Evolutionary conservation across 37 sponge, comb jelly and placozoan genomes (phyloP).

Genomic region (Aplysina aerophoba): DNA sequence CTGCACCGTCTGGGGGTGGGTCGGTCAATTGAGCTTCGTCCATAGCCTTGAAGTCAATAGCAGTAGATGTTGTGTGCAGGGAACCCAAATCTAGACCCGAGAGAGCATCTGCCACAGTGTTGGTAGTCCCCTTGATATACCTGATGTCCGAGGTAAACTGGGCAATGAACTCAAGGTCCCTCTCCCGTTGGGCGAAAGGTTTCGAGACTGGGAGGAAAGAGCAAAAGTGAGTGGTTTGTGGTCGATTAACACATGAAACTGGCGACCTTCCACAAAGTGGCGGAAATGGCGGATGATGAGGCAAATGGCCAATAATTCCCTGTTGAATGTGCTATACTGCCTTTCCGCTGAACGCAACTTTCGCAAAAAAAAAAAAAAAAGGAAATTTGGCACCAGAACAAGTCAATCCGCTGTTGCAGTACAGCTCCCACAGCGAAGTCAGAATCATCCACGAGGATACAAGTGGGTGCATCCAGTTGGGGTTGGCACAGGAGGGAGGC

Average conservation of each 20-base stretch:
- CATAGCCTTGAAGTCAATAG: conserved; percentile 46
- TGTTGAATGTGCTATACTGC: conserved; percentile 52
- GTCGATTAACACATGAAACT: conserved; percentile 44
- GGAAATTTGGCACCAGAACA: no score
- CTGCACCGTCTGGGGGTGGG: background rate
- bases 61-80: background rate
- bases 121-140: conserved; percentile 26
- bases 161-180: conserved; percentile 47
- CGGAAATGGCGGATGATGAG: conserved; percentile 44
- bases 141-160: conserved; percentile 49
- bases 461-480: no score
- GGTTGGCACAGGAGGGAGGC: no score
- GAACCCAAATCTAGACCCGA: conserved; percentile 33
- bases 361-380: no score
- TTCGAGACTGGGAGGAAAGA: background rate
- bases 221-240: conserved; percentile 51
- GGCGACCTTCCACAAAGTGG: conserved; percentile 45
- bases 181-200: conserved; percentile 33
- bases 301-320: conserved; percentile 52
- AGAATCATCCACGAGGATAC: no score
- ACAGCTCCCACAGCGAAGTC: no score
- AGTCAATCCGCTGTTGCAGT: no score
- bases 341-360: conserved; percentile 37
- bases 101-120: conserved; percentile 47
- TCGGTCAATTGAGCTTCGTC: conserved; percentile 45